phyloP scores from a whole-genome alignment of 1,140 invertebrate genomes.

The Drosophila sp. region DNA sequence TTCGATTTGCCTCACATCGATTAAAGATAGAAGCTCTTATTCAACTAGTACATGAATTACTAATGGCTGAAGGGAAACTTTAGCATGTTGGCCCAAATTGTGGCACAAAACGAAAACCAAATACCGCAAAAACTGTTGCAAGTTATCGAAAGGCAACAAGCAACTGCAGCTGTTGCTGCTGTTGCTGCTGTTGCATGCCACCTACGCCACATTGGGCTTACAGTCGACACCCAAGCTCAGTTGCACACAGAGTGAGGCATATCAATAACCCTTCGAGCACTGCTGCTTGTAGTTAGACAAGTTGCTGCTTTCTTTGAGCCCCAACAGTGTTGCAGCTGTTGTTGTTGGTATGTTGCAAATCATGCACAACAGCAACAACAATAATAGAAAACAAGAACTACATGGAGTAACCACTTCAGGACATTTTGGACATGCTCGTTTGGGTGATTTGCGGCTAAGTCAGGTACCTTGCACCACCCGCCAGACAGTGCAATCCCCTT shows the following conservation, averaged over 20 bases:
- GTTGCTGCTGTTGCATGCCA: conserved; percentile 7
- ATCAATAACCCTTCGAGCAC: conserved; percentile 12
- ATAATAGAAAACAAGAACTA: background rate
- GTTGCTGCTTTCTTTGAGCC: conserved; percentile 25
- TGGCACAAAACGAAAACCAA: conserved; percentile 12
- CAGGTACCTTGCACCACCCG: background rate
- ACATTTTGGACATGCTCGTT: conserved; percentile 51
- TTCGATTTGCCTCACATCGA: background rate
- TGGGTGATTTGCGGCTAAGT: conserved; percentile 52
- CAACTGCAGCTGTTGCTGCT: background rate
- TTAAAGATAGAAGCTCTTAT: conserved; percentile 3
- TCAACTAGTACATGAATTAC: conserved; percentile 11
- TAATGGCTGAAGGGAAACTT: conserved; percentile 7
- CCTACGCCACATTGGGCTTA: background rate
- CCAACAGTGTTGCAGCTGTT: conserved; percentile 9
- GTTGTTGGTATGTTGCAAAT: conserved; percentile 45
- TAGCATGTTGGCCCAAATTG: conserved; percentile 21
- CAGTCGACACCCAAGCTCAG: conserved; percentile 38
- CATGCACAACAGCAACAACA: conserved; percentile 46
- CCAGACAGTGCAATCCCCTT: background rate
- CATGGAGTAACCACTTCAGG: conserved; percentile 7
- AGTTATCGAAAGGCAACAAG: conserved; percentile 13
- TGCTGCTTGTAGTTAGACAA: conserved; percentile 12
- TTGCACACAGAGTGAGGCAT: conserved; percentile 27
- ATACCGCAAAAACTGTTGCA: conserved; percentile 30